Evolutionary conservation across 2,888 invertebrate genomes (phyloP).

Genomic region (Tachina lurida): DNA sequence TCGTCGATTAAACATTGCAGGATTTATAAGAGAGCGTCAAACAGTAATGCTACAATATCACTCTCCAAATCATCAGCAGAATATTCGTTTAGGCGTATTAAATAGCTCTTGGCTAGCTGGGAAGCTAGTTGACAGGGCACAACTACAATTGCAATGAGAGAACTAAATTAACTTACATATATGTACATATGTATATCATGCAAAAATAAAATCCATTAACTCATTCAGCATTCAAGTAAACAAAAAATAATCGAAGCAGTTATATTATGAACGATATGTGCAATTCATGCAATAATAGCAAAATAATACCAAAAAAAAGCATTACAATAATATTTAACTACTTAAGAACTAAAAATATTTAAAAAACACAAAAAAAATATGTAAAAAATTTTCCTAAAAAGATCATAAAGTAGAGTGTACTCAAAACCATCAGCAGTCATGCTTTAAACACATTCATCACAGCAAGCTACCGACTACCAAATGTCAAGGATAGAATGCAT

Average conservation of each 20-base stretch:
- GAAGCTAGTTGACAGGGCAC: background rate
- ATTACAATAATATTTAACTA: background rate
- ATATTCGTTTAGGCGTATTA: too few relatives aligned
- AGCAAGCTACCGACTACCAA: too few relatives aligned
- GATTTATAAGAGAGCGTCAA: too few relatives aligned
- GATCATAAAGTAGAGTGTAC: background rate
- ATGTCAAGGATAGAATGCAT: too few relatives aligned
- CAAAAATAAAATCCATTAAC: slow-evolving; percentile 6
- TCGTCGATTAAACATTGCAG: too few relatives aligned
- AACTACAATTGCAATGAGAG: background rate
- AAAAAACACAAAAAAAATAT: slow-evolving; percentile 8
- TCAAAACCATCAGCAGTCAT: too few relatives aligned
- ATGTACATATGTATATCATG: too few relatives aligned
- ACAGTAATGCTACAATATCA: too few relatives aligned
- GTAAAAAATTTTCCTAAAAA: slow-evolving; percentile 1
- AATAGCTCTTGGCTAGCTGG: too few relatives aligned
- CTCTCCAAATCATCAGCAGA: too few relatives aligned
- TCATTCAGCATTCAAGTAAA: slow-evolving; percentile 46
- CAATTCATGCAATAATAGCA: slow-evolving; percentile 17
- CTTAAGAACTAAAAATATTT: slow-evolving; percentile 30
- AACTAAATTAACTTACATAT: background rate
- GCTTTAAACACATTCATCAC: too few relatives aligned
- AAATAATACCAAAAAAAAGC: background rate
- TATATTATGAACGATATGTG: slow-evolving; percentile 56
- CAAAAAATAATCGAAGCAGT: slow-evolving; percentile 7